Evolutionary conservation across 2,888 invertebrate genomes (phyloP).

Genomic region (Bruchidius siliquastri): DNA sequence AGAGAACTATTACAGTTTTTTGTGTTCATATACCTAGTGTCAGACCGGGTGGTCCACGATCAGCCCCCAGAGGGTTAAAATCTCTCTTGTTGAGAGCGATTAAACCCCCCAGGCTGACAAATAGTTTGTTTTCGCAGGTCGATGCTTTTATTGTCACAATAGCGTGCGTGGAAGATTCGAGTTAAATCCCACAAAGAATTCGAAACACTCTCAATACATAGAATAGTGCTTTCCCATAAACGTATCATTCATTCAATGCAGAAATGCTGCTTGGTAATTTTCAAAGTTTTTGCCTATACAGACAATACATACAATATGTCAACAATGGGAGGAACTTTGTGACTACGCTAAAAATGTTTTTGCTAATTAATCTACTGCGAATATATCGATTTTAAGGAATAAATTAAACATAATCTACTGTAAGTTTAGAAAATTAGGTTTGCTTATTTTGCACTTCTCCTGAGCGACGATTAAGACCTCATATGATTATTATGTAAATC

Average conservation of each 20-base stretch:
- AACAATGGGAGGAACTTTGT: no score
- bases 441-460: no score
- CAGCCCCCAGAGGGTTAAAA: slow-evolving; percentile 28
- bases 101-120: slow-evolving; percentile 19
- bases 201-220: not conserved
- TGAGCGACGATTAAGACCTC: no score
- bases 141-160: not conserved
- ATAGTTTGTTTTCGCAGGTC: not conserved
- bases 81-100: slow-evolving; percentile 30
- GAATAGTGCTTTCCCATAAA: not conserved
- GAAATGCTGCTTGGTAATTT: not conserved
- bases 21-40: slow-evolving; percentile 5
- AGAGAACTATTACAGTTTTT: slow-evolving; percentile 20
- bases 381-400: no score
- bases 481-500: no score
- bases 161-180: not conserved
- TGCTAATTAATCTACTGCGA: no score
- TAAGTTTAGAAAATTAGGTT: no score
- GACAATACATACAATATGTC: no score
- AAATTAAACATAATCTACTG: no score
- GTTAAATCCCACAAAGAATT: not conserved
- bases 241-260: not conserved
- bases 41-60: slow-evolving; percentile 31
- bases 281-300: no score
- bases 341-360: no score